Evolutionary conservation across 2,797 vertebrate genomes (phyloP).

Genomic region (Urophycis tenuis): DNA sequence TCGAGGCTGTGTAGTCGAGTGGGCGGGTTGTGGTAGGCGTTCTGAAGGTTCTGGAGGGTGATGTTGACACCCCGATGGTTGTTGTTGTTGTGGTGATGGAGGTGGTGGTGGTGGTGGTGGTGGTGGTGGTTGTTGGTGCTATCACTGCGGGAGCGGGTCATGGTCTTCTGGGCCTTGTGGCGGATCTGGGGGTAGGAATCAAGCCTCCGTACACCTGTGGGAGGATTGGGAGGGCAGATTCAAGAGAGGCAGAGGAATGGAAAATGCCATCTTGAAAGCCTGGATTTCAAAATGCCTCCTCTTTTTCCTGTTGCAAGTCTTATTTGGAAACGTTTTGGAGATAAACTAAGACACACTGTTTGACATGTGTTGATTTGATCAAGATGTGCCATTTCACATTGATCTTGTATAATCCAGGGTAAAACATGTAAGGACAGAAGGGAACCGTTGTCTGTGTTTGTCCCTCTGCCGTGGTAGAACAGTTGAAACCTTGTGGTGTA

Average conservation of each 20-base stretch:
- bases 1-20: constrained; percentile 67
- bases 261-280: background rate
- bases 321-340: background rate
- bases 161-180: constrained; percentile 71
- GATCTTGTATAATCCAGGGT: background rate
- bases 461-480: background rate
- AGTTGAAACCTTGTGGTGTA: background rate
- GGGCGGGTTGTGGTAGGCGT: constrained; percentile 50
- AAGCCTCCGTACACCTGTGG: constrained; percentile 67
- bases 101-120: constrained; percentile 18
- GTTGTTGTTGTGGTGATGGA: background rate
- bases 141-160: constrained; percentile 88
- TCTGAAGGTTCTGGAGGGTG: constrained; percentile 34
- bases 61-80: background rate
- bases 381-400: background rate
- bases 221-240: background rate
- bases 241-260: background rate
- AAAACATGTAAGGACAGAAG: background rate
- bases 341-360: background rate
- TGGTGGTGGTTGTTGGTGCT: constrained; percentile 70
- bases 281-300: background rate
- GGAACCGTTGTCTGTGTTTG: background rate
- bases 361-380: background rate
- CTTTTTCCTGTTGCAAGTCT: background rate
- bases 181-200: constrained; percentile 73